Percentiles rank a stretch among this genome's conserved stretches.
phyloP scores from a whole-genome alignment of 1,140 invertebrate species.

The Cotesia glomerata region DNA sequence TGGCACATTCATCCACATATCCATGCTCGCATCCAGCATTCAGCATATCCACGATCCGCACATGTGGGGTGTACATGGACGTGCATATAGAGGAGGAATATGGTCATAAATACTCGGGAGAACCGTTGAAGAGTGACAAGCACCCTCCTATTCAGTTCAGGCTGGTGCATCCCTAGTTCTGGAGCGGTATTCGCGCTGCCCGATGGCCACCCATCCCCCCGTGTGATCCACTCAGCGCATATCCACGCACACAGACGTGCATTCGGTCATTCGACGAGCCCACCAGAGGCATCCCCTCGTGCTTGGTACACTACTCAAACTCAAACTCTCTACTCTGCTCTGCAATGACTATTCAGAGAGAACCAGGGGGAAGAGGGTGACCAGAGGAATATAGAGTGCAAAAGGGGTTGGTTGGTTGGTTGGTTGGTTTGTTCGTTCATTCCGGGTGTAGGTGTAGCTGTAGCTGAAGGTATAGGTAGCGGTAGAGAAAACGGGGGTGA shows the following conservation, averaged over 20 bases:
- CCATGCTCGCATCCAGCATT: too few relatives aligned
- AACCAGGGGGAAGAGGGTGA: constrained; percentile 17
- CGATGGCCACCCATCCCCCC: constrained; percentile 27
- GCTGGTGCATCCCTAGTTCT: background rate
- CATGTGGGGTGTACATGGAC: background rate
- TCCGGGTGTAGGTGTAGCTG: background rate
- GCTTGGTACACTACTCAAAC: constrained; percentile 19
- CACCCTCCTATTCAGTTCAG: constrained; percentile 14
- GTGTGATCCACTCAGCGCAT: constrained; percentile 33
- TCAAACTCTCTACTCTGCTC: constrained; percentile 36
- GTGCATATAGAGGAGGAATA: constrained; percentile 18
- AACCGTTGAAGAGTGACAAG: constrained; percentile 36
- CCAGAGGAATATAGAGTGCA: constrained; percentile 26
- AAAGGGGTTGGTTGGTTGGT: background rate
- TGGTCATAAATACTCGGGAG: constrained; percentile 32
- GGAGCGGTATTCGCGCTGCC: constrained; percentile 27
- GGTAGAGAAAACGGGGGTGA: constrained; percentile 33
- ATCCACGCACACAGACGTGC: constrained; percentile 29
- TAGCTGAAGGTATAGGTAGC: constrained; percentile 9
- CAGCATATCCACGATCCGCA: background rate
- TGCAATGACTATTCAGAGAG: constrained; percentile 48
- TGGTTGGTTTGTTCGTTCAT: background rate
- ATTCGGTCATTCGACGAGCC: constrained; percentile 31
- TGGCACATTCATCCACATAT: too few relatives aligned
- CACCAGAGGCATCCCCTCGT: constrained; percentile 36